Conservation (phyloP, 2,888 invertebrate species). For the Drosophila neotestacea region DNA sequence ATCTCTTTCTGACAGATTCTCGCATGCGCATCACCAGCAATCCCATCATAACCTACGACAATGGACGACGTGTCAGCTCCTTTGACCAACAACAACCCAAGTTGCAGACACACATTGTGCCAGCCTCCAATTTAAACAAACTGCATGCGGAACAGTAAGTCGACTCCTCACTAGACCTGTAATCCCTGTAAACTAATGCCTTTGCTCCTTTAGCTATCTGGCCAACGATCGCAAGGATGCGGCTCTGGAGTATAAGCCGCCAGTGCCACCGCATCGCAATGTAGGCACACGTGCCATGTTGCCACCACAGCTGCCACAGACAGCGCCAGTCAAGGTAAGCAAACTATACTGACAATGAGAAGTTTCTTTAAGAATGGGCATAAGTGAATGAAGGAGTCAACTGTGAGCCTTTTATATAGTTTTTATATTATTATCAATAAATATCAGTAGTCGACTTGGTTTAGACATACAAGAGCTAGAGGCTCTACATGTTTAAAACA, state of each 20-base stretch:
- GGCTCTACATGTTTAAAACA: too few species aligned
- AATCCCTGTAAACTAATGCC: not conserved
- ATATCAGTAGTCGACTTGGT: too few species aligned
- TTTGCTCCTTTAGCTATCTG: slow-evolving; percentile 86
- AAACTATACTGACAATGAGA: too few species aligned
- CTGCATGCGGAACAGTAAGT: slow-evolving; percentile 83
- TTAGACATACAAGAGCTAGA: too few species aligned
- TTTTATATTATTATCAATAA: too few species aligned
- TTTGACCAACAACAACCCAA: slow-evolving; percentile 86
- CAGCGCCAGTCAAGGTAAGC: slow-evolving; percentile 30
- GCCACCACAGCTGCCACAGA: slow-evolving; percentile 61
- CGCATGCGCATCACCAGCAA: slow-evolving; percentile 91
- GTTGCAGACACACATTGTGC: slow-evolving; percentile 73
- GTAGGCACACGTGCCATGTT: slow-evolving; percentile 86
- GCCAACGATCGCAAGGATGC: slow-evolving; percentile 84
- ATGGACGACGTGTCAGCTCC: slow-evolving; percentile 86
- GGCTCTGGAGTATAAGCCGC: slow-evolving; percentile 92
- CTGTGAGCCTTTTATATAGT: too few species aligned
- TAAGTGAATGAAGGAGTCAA: too few species aligned
- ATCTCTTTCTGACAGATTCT: slow-evolving; percentile 72
- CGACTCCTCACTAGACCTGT: not conserved
- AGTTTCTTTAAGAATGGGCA: too few species aligned
- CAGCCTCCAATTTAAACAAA: slow-evolving; percentile 71
- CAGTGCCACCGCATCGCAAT: slow-evolving; percentile 95
- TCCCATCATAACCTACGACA: slow-evolving; percentile 90